Conservation (phyloP, 2,797 vertebrate genomes). For the Sebastes itinus region DNA sequence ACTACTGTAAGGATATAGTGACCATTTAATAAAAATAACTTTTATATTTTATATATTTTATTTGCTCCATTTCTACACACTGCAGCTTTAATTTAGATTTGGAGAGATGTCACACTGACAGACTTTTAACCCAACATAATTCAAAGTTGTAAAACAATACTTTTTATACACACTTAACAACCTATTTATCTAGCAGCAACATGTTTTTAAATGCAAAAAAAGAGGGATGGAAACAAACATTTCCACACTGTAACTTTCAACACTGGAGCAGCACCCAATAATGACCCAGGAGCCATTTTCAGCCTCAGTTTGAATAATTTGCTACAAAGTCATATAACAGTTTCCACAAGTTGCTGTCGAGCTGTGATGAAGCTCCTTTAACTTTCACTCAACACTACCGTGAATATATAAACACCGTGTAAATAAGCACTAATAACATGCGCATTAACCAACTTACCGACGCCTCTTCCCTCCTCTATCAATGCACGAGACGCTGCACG, state of each 20-base stretch:
- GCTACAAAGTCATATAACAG: not conserved
- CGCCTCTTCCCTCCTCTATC: not conserved
- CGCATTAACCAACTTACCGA: conserved; percentile 28
- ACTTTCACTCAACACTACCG: too few species aligned
- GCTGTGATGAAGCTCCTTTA: not conserved
- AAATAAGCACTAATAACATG: not conserved
- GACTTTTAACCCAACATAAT: not conserved
- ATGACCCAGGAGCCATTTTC: not conserved
- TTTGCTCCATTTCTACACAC: too few species aligned
- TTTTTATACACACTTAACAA: not conserved
- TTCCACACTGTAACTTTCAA: not conserved
- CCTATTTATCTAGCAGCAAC: not conserved
- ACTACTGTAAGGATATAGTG: too few species aligned
- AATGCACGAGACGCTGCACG: not conserved
- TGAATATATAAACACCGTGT: fast-evolving
- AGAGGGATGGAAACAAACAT: not conserved
- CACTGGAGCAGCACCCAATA: not conserved
- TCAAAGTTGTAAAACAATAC: not conserved
- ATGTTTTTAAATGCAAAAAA: not conserved
- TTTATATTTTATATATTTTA: too few species aligned
- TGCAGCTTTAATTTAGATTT: too few species aligned
- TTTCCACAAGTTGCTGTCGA: not conserved
- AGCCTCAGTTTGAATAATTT: not conserved
- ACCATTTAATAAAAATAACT: too few species aligned
- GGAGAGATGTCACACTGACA: not conserved